Evolutionary conservation across 2,888 invertebrate species (phyloP).

Genomic region (Stenurella melanura): DNA sequence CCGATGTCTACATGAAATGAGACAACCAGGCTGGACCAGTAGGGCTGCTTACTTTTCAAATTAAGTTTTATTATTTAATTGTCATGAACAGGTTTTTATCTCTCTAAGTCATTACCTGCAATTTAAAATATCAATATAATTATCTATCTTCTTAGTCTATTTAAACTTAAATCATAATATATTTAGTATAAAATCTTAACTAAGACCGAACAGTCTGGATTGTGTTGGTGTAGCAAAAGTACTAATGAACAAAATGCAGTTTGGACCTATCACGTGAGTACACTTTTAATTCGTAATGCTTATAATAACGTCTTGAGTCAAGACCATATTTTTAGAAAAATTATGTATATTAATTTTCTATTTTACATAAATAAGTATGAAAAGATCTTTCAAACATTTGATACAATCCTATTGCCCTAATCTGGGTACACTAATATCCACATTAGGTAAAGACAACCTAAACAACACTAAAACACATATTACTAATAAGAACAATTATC

Average conservation of each 20-base stretch:
- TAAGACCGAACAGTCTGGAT: constrained; percentile 8
- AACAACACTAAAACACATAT: too few species aligned
- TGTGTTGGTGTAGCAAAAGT: background rate
- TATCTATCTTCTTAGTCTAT: constrained; percentile 20
- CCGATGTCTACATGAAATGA: background rate
- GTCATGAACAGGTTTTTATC: constrained; percentile 18
- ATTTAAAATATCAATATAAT: constrained; percentile 31
- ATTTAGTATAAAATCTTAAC: constrained; percentile 2
- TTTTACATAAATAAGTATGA: too few species aligned
- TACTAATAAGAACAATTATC: too few species aligned
- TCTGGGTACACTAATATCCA: too few species aligned
- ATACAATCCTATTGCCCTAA: too few species aligned
- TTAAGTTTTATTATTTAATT: background rate
- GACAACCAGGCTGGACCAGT: background rate
- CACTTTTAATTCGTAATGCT: background rate
- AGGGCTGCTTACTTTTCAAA: background rate
- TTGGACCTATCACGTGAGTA: constrained; percentile 30
- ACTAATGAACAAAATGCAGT: constrained; percentile 27
- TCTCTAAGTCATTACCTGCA: constrained; percentile 30
- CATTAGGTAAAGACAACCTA: too few species aligned
- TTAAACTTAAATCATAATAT: constrained; percentile 18
- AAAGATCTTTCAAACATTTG: too few species aligned
- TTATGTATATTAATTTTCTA: too few species aligned
- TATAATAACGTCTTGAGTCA: background rate
- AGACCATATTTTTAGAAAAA: background rate